These are phyloP conservation scores for Phyllotreta striolata DNA, from an alignment of 2,888 invertebrate species.

Conservation along the genomic window DNA sequence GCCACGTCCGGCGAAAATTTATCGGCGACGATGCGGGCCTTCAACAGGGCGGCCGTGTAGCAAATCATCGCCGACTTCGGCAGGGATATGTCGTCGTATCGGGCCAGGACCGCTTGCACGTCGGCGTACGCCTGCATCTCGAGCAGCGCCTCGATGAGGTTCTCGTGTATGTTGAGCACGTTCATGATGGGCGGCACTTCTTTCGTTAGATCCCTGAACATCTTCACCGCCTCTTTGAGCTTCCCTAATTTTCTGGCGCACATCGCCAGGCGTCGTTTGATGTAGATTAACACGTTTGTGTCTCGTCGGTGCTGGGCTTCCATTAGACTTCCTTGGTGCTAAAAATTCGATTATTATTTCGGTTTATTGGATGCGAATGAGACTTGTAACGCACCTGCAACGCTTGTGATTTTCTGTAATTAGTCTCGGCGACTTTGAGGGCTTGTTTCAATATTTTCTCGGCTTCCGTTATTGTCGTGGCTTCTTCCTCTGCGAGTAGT, in stretches of 20 bases:
- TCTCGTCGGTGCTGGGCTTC: conserved; percentile 87
- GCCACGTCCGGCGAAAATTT: conserved; percentile 88
- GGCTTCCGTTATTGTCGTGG: conserved; percentile 88
- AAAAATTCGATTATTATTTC: too few relatives aligned
- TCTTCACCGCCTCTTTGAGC: conserved; percentile 93
- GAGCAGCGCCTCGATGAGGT: conserved; percentile 91
- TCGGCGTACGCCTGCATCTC: conserved; percentile 98
- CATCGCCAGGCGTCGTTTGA: conserved; percentile 95
- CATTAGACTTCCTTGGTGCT: conserved; percentile 75
- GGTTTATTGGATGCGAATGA: too few relatives aligned
- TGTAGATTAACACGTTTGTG: conserved; percentile 92
- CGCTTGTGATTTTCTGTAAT: conserved; percentile 79
- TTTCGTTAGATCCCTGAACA: conserved; percentile 95
- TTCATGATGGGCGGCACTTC: conserved; percentile 96
- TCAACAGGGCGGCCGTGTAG: conserved; percentile 93
- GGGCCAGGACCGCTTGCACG: conserved; percentile 90
- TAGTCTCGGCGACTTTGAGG: conserved; percentile 80
- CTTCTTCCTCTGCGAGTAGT: conserved; percentile 95
- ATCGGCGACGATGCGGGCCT: conserved; percentile 89
- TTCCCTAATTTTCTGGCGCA: conserved; percentile 94
- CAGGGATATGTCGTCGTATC: conserved; percentile 92
- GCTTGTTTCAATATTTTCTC: conserved; percentile 86
- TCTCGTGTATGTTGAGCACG: conserved; percentile 93
- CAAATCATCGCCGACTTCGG: conserved; percentile 95
- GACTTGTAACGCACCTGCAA: conserved; percentile 66